Evolutionary conservation across 1,140 invertebrate genomes (phyloP).

Genomic region (Rhagoletis pomonella): DNA sequence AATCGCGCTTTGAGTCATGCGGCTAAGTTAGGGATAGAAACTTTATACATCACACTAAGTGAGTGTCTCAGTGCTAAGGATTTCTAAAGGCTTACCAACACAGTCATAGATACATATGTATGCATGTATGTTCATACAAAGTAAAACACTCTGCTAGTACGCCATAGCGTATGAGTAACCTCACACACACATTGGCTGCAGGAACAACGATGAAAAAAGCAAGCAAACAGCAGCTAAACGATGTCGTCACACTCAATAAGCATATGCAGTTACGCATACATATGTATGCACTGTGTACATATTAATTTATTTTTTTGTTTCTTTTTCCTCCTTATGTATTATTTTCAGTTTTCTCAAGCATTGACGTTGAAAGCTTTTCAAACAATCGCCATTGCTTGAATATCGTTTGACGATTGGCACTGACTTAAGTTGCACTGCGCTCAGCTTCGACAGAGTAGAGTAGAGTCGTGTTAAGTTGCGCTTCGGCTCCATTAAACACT

Average conservation of each 20-base stretch:
- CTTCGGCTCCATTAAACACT: neutral
- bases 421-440: neutral
- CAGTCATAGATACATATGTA: neutral
- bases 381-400: conserved; percentile 4
- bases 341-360: neutral
- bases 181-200: neutral
- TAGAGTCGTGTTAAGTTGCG: neutral
- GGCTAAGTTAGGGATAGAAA: conserved; percentile 9
- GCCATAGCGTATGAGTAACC: conserved; percentile 11
- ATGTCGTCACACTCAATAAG: neutral
- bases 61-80: neutral
- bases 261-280: neutral
- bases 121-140: neutral
- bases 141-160: neutral
- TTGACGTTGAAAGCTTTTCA: conserved; percentile 23
- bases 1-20: neutral
- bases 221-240: neutral
- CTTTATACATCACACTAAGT: neutral
- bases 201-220: neutral
- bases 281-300: neutral
- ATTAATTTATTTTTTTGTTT: no score
- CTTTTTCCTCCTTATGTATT: neutral
- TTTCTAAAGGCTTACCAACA: neutral
- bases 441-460: neutral
- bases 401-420: conserved; percentile 13